phyloP scores from a whole-genome alignment of 1,140 invertebrate genomes.

The Euura saliciscinereae region DNA sequence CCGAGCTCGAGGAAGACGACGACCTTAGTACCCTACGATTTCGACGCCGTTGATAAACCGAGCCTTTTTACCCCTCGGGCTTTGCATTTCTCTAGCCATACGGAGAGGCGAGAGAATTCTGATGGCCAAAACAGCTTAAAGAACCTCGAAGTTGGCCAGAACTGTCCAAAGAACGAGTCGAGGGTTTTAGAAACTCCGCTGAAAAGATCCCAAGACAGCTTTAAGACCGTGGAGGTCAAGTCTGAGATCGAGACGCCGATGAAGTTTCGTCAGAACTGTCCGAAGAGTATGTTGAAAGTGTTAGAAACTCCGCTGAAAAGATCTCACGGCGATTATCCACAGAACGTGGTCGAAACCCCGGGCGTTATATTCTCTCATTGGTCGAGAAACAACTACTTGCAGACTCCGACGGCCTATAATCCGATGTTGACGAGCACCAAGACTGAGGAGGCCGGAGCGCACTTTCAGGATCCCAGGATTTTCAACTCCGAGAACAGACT shows the following conservation, averaged over 20 bases:
- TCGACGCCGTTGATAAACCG: no score
- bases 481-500: not conserved
- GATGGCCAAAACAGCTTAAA: not conserved
- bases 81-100: no score
- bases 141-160: slow-evolving; percentile 10
- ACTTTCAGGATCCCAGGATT: not conserved
- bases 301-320: slow-evolving; percentile 46
- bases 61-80: no score
- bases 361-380: slow-evolving; percentile 41
- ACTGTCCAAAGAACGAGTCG: no score
- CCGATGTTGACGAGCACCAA: slow-evolving; percentile 19
- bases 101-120: no score
- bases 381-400: slow-evolving; percentile 33
- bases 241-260: slow-evolving; percentile 39
- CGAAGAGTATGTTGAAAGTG: no score
- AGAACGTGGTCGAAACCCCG: slow-evolving; percentile 39
- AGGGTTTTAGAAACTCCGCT: slow-evolving; percentile 50
- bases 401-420: slow-evolving; percentile 37
- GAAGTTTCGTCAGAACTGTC: slow-evolving; percentile 34
- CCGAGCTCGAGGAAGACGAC: no score
- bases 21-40: no score
- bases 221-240: no score
- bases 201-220: slow-evolving; percentile 28
- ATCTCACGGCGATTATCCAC: slow-evolving; percentile 22
- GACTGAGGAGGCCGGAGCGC: not conserved